Base-by-base conservation (phyloP, 2,888 invertebrate genomes). In the Timema podura region DNA sequence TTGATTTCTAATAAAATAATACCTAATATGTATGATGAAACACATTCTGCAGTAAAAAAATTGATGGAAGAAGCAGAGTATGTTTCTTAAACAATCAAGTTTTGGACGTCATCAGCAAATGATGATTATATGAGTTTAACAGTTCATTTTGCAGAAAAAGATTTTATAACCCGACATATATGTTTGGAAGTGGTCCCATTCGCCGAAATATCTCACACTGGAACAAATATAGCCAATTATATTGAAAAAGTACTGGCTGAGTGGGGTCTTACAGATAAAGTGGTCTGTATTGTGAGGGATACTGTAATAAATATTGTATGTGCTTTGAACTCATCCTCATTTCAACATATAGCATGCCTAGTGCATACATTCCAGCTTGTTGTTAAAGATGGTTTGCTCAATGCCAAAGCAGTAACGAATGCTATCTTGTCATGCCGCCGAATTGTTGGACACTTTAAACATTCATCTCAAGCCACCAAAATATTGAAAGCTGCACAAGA, bases 211-310 rank as follows among this genome's bases (percentile, higher is more conserved):
- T 30, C 44, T 30, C 30, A 61, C 13, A 44, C 61, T 44, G 61
- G 11, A 16, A 10, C 30, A 45, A 61, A 61, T n/a, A 61, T 61
- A 9, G 10, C 8, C 5, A 61, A 45, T 13, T 61, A 44, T 61
- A 30, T 30, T 44, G 13, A 5, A 61, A 61, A 44, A 61, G 5
- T 13, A 6, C 5, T 61, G 44, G 6, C 30, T 13, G 61, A 61
- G 61, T 61, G 61, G 61, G 6, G 45, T 44, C 6, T 61, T 13
- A 57, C 11, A 44, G 61, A 61, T 6, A 61, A 61, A 61, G 61
- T 61, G 61, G 30, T 30, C 30, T 61, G 9, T 44, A 13, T 61
- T 61, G 30, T 61, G 15, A 10, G 15, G 15, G 61, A 61, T 6
- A 61, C 13, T 61, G 44, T 5, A 30, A 16, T 8, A n/a, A 61